A percentile compares a stretch with the other conserved stretches of the same genome.
Evolutionary conservation across 2,113 vertebrate genomes (phyloP).

Genomic region (Rhinoderma darwinii): DNA sequence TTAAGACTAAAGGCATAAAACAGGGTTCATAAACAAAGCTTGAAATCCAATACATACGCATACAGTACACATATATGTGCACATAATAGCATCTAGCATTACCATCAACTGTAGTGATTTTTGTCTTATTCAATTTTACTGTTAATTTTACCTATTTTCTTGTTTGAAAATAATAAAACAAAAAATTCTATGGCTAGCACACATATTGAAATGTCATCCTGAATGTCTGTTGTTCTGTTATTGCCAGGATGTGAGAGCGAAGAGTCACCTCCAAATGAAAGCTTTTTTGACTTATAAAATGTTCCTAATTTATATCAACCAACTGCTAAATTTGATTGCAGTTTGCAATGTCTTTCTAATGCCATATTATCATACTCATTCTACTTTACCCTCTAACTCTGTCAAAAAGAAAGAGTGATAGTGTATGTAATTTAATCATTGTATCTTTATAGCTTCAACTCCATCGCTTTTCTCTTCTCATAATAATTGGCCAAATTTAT

Average conservation of each 20-base stretch:
- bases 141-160: no score
- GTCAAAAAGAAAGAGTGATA: constrained; percentile 76
- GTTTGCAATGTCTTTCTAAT: constrained; percentile 76
- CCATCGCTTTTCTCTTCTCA: constrained; percentile 70
- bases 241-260: background rate
- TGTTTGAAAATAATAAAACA: background rate
- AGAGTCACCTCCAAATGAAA: constrained; percentile 54
- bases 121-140: no score
- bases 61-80: background rate
- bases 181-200: background rate
- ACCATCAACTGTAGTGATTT: no score
- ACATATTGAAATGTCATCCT: background rate
- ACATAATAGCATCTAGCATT: no score
- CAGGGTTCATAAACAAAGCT: no score
- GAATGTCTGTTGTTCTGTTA: background rate
- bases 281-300: constrained; percentile 58
- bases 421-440: constrained; percentile 78
- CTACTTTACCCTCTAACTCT: constrained; percentile 74
- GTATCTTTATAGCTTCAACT: constrained; percentile 75
- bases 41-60: background rate
- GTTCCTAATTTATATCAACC: constrained; percentile 66
- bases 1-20: no score
- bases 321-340: constrained; percentile 70
- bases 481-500: constrained; percentile 81
- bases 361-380: constrained; percentile 76